phyloP scores from a whole-genome alignment of 1,140 invertebrate genomes.

The Branchinecta lindahli region DNA sequence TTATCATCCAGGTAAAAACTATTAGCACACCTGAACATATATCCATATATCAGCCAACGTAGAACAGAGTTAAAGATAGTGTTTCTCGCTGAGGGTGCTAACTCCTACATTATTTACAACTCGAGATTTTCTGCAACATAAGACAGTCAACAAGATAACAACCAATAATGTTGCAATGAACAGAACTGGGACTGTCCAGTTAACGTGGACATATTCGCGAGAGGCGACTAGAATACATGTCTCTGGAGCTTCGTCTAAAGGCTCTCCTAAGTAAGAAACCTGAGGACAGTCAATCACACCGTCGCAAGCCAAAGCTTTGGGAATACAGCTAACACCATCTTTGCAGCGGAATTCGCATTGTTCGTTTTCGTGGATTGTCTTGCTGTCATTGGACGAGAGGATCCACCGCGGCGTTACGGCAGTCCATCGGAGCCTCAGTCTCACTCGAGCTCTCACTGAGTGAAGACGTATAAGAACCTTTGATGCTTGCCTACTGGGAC shows the following conservation, averaged over 20 bases:
- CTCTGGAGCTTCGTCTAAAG: background rate
- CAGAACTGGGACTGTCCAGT: background rate
- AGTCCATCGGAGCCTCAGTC: background rate
- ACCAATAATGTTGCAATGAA: background rate
- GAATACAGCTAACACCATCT: constrained; percentile 3
- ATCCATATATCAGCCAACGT: no score
- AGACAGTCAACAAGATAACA: background rate
- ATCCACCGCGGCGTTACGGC: background rate
- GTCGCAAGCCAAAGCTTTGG: background rate
- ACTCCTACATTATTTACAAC: background rate
- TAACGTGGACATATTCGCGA: background rate
- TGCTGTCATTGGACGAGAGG: background rate
- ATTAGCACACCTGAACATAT: no score
- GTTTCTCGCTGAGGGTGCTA: background rate
- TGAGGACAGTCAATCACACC: constrained; percentile 2
- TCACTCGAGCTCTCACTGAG: background rate
- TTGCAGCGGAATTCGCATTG: constrained; percentile 2
- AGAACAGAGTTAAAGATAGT: background rate
- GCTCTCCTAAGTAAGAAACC: background rate
- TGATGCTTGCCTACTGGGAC: background rate
- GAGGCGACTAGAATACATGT: background rate
- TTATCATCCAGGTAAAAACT: no score
- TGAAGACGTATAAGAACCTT: background rate
- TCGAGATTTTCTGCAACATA: constrained; percentile 6
- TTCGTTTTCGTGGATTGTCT: background rate